phyloP scores from a whole-genome alignment of 2,797 vertebrate species.

The Betta splendens region DNA sequence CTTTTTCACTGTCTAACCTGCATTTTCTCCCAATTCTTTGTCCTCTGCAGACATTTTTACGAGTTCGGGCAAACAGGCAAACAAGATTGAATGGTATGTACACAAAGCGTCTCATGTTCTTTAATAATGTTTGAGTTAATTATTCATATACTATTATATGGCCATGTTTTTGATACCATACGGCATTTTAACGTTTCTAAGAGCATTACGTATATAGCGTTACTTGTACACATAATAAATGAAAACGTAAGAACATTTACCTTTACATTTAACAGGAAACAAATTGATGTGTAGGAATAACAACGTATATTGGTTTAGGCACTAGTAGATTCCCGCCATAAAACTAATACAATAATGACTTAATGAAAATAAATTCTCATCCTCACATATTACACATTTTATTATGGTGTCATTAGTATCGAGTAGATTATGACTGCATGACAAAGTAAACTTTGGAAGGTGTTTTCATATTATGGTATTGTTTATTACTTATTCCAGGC shows the following conservation, averaged over 20 bases:
- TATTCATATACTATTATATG: not conserved
- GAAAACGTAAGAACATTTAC: not conserved
- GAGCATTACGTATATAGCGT: too few species aligned
- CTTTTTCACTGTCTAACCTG: constrained; percentile 47
- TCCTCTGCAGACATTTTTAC: constrained; percentile 92
- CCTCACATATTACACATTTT: not conserved
- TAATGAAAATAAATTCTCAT: not conserved
- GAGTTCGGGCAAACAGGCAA: constrained; percentile 98
- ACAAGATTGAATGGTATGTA: constrained; percentile 98
- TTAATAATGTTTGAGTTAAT: not conserved
- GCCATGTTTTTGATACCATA: too few species aligned
- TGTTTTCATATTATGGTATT: too few species aligned
- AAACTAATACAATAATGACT: not conserved
- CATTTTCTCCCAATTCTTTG: constrained; percentile 54
- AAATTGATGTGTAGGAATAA: too few species aligned
- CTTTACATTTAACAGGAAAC: too few species aligned
- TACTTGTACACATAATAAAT: too few species aligned
- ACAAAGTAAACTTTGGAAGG: too few species aligned
- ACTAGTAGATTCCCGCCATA: not conserved
- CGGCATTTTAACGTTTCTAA: too few species aligned
- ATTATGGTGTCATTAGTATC: not conserved
- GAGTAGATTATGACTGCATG: too few species aligned
- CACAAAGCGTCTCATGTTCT: constrained; percentile 3
- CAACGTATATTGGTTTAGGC: too few species aligned
- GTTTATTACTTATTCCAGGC: too few species aligned